Evolutionary conservation across 2,113 vertebrate genomes (phyloP), one percentile per base, ranked within the genome.

Genomic region (Nibea coibor): DNA sequence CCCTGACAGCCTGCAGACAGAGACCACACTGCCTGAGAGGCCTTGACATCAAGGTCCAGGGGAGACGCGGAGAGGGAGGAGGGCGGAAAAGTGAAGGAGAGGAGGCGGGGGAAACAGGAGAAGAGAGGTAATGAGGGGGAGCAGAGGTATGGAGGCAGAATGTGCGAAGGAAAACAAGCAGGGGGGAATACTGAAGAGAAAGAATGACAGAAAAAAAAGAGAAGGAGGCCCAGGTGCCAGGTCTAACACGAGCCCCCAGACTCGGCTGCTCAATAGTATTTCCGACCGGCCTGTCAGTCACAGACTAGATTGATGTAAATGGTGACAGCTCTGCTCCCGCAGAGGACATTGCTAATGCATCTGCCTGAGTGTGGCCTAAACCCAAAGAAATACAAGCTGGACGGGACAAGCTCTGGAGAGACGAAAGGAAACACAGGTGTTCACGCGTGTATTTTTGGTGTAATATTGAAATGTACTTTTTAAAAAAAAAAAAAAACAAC

Each of bases 21-120:
- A 88, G 89, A 93, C 91, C 92, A 91, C 92, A 91, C 93, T 82
- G 92, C 91, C 91, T 90, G 89, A 85, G 89, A 93, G 93, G 92
- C 89, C 88, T 91, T 92, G 91, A 94, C 93, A 92, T 92, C 90
- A 88, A 91, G 92, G 89, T 87, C 85, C 78, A 53, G 73, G 57
- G 77, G 72, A 83, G 80, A 79, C 16, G 24, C 56, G 75, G 75
- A 57, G 48, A n/a, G 53, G 53, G 74, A 20, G 67, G 45, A 20
- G 24, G 64, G 62, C 7, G 11, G 48, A 56, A 39, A 68, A 57
- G 45, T 1, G 3, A 45, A 22, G 48, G 57, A 24, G 54, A n/a
- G 35, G 58, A 22, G 48, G 11, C 11, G 19, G 75, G 10, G 42
- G 28, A 45, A n/a, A 48, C 12, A 43, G 54, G 51, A 57, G 72